These are phyloP conservation scores for Albula goreensis DNA, from an alignment of 2,113 vertebrate genomes.

Conservation along the genomic window DNA sequence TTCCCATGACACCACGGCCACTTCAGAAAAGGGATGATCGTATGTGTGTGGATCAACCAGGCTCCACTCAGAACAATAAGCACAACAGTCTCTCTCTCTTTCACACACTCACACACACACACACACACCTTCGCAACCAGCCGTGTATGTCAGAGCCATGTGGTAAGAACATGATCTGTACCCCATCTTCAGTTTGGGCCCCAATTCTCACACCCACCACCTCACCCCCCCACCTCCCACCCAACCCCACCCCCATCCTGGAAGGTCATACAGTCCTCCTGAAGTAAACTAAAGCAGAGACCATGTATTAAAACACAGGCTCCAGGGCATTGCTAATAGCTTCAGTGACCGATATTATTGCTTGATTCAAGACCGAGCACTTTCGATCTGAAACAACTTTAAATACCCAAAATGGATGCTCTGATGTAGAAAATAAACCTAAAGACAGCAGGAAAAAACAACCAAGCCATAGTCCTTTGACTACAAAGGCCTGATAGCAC, in stretches of 20 bases:
- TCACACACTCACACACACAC: constrained; percentile 4
- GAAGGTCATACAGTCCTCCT: too few relatives aligned
- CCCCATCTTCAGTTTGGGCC: background rate
- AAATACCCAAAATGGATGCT: background rate
- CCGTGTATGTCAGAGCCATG: background rate
- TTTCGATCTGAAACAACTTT: background rate
- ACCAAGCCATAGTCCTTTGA: background rate
- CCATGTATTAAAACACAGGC: background rate
- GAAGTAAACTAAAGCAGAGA: background rate
- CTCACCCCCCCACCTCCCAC: too few relatives aligned
- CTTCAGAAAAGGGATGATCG: too few relatives aligned
- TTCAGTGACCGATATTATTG: background rate
- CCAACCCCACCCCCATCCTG: background rate
- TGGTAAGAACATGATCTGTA: background rate
- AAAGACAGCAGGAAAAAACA: background rate
- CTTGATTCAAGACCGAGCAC: background rate
- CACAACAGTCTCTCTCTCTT: too few relatives aligned
- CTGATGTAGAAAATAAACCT: background rate
- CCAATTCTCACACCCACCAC: too few relatives aligned
- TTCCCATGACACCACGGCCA: background rate
- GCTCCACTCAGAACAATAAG: background rate
- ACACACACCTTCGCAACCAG: background rate
- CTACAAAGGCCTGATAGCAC: background rate
- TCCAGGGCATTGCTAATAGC: background rate
- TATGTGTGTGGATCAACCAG: too few relatives aligned